Evolutionary conservation across 2,797 vertebrate genomes (phyloP).

Genomic region (Rousettus madagascariensis): DNA sequence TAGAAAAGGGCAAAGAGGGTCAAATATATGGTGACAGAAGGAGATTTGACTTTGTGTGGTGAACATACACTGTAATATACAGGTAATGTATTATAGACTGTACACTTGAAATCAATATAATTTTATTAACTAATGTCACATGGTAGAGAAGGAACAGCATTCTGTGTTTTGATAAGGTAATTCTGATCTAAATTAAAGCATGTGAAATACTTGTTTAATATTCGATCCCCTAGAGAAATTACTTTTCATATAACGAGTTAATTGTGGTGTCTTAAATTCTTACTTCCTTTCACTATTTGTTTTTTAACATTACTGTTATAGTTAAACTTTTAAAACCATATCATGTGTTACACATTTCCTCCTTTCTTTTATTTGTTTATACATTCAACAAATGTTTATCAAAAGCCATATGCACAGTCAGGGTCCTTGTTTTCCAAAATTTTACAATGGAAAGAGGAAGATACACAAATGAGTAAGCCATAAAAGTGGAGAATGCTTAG

Average conservation of each 20-base stretch:
- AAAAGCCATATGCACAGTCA: background rate
- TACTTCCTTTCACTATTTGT: background rate
- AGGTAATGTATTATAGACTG: background rate
- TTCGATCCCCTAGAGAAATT: background rate
- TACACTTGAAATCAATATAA: background rate
- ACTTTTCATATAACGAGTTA: background rate
- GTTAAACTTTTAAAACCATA: background rate
- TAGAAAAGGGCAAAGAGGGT: too few species aligned
- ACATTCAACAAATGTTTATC: background rate
- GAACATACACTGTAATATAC: background rate
- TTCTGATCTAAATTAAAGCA: background rate
- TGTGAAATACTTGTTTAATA: background rate
- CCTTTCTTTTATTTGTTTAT: background rate
- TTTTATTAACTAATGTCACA: background rate
- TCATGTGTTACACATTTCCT: background rate
- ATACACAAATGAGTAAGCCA: background rate
- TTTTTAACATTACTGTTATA: background rate
- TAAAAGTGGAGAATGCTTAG: background rate
- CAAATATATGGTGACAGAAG: too few species aligned
- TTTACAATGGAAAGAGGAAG: background rate
- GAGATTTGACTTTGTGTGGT: too few species aligned
- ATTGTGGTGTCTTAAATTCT: background rate
- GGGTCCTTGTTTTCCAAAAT: background rate
- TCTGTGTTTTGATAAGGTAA: background rate
- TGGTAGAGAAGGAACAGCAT: background rate